These are phyloP conservation scores for Margaritifera margaritifera DNA, from an alignment of 2,888 invertebrate genomes.

Conservation along the genomic window DNA sequence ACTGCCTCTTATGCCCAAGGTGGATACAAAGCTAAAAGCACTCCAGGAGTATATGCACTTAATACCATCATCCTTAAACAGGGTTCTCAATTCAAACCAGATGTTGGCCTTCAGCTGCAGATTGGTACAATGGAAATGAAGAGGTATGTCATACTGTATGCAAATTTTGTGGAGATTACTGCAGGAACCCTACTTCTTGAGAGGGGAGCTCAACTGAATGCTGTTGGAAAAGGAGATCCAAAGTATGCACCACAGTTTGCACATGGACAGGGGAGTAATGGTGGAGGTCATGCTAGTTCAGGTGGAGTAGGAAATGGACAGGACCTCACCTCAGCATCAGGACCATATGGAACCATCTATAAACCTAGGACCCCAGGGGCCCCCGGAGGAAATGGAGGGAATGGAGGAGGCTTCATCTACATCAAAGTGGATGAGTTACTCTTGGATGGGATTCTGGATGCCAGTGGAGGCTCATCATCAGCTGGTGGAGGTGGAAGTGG, in stretches of 20 bases:
- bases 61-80: conserved; percentile 42
- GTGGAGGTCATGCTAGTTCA: conserved; percentile 49
- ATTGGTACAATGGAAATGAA: conserved; percentile 52
- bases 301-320: conserved; percentile 48
- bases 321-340: conserved; percentile 26
- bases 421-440: conserved; percentile 41
- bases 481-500: conserved; percentile 57
- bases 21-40: conserved; percentile 38
- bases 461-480: conserved; percentile 39
- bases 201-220: conserved; percentile 49
- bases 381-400: conserved; percentile 43
- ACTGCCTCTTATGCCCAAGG: conserved; percentile 47
- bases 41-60: conserved; percentile 42
- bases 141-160: conserved; percentile 45
- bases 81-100: conserved; percentile 43
- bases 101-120: conserved; percentile 37
- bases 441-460: conserved; percentile 53
- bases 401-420: conserved; percentile 50
- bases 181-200: conserved; percentile 49
- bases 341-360: conserved; percentile 54
- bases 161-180: conserved; percentile 43
- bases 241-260: conserved; percentile 23
- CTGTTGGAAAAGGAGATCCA: conserved; percentile 32
- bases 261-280: conserved; percentile 36
- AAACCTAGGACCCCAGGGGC: conserved; percentile 40